Base-by-base conservation (phyloP, 2,888 invertebrate genomes). In the Boloria euphrosyne region DNA sequence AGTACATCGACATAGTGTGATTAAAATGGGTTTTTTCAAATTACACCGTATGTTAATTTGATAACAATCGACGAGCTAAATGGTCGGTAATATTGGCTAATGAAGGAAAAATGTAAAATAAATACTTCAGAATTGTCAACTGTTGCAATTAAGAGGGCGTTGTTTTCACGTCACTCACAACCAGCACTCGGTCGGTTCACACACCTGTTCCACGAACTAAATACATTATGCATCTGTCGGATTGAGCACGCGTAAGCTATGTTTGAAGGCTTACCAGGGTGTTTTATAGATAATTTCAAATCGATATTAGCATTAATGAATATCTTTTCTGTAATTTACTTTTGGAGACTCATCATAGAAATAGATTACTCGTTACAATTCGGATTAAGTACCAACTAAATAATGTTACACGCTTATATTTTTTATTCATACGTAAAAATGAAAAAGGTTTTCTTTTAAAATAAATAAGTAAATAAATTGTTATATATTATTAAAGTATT, bases 101-200 rank as follows among this genome's bases (percentile, higher is more conserved):
- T 49, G 52, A 43, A 31, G 46, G 38, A 46, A 66, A 69, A 67
- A 59, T 59, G 51, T 14, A 65, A 62, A 67, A 63, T 67, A 71
- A 72, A 71, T 61, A 67, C 69, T 72, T 69, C 67, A 68, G 69
- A 49, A 66, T 62, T 76, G 79, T 77, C 77, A 76, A 75, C 72
- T 73, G 65, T 62, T 65, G 75, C 78, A 79, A 79, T 80, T 83
- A 81, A 78, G 75, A 77, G 72, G 73, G 74, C 71, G 67, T 68
- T 72, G 72, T 71, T 73, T 71, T 66, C 63, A 62, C 75, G 82
- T 81, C 84, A 81, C 77, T 84, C 81, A 80, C 74, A 77, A 80
- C 82, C 59, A 60, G 65, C 67, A 86, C 82, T 80, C 77, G 85
- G 71, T 62, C 51, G 67, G 73, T 83, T 85, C 84, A 73, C 87